Evolutionary conservation across 2,888 invertebrate genomes (phyloP).

Genomic region (Bugulina stolonifera): DNA sequence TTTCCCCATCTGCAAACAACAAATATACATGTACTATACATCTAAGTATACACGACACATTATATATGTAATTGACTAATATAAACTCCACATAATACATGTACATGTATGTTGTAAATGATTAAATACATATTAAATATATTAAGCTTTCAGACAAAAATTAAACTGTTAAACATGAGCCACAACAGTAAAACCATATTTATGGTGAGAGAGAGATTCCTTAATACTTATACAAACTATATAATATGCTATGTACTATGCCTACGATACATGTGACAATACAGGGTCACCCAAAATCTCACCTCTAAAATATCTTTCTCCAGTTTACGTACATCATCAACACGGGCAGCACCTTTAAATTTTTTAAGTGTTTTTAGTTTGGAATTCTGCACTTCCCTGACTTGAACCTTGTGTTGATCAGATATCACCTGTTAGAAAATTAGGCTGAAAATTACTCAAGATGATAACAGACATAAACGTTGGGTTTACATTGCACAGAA

Average conservation of each 20-base stretch:
- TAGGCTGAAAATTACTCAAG: no score
- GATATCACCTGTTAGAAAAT: not conserved
- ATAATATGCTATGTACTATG: no score
- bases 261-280: not conserved
- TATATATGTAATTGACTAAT: no score
- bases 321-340: not conserved
- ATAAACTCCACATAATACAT: no score
- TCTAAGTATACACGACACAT: not conserved
- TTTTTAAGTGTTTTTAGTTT: not conserved
- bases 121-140: no score
- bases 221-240: no score
- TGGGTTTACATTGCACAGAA: no score
- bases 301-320: constrained; percentile 10
- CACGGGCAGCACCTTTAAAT: not conserved
- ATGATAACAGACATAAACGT: no score
- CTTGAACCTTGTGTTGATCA: not conserved
- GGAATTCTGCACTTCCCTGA: not conserved
- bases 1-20: constrained; percentile 2
- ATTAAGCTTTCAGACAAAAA: not conserved
- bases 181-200: not conserved
- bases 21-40: not conserved
- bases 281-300: not conserved
- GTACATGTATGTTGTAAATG: no score
- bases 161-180: not conserved
- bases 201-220: no score